These are phyloP conservation scores for Falco cherrug DNA, from an alignment of 2,797 vertebrate species.

Conservation along the genomic window DNA sequence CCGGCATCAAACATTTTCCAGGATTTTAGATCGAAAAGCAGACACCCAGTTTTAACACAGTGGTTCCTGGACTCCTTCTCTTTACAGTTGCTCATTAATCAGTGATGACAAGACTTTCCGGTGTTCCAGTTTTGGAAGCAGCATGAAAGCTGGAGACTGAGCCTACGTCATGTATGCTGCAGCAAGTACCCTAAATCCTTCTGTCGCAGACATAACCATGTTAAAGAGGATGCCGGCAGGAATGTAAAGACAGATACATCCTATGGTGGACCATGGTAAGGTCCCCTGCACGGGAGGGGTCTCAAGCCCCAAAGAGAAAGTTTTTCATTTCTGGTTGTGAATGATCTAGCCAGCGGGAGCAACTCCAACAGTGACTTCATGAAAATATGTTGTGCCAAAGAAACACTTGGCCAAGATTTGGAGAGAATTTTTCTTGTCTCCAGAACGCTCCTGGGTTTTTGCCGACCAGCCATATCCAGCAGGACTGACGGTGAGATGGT, in stretches of 20 bases:
- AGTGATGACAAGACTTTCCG: not conserved
- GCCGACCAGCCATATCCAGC: not conserved
- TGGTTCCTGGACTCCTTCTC: not conserved
- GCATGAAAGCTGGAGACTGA: not conserved
- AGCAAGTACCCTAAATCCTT: not conserved
- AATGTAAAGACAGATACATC: accelerated
- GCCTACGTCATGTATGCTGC: not conserved
- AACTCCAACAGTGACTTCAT: constrained; percentile 51
- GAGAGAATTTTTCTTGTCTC: not conserved
- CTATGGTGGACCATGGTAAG: accelerated
- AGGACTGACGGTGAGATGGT: not conserved
- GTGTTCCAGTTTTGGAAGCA: not conserved
- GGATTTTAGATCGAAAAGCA: not conserved
- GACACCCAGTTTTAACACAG: not conserved
- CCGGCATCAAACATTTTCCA: not conserved
- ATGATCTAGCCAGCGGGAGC: not conserved
- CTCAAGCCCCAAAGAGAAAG: not conserved
- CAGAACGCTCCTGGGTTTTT: not conserved
- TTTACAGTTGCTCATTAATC: not conserved
- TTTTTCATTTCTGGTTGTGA: not conserved
- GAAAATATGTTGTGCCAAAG: not conserved
- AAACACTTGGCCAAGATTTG: not conserved
- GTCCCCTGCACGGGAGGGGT: not conserved
- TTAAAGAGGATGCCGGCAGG: not conserved
- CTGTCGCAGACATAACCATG: accelerated